These are phyloP conservation scores for Monopis laevigella DNA, from an alignment of 2,888 invertebrate species.

Conservation along the genomic window DNA sequence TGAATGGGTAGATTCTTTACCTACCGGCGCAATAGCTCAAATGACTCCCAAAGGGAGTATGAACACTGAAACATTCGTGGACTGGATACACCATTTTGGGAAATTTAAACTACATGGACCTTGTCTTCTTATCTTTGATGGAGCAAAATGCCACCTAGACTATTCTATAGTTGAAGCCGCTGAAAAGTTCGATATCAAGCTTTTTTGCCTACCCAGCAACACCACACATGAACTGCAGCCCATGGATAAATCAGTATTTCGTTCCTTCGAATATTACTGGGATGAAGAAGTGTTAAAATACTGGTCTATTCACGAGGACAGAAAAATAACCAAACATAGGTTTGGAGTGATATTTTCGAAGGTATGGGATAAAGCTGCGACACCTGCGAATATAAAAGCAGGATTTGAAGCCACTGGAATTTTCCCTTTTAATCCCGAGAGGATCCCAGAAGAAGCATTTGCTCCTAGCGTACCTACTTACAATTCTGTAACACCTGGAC, in stretches of 20 bases:
- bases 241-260: background rate
- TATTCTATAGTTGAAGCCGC: conserved; percentile 26
- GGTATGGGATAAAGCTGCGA: conserved; percentile 24
- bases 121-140: conserved; percentile 4
- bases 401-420: conserved; percentile 26
- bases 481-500: conserved; percentile 16
- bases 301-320: conserved; percentile 23
- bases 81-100: conserved; percentile 22
- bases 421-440: conserved; percentile 24
- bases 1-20: too few relatives aligned
- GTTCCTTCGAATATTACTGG: conserved; percentile 23
- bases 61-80: background rate
- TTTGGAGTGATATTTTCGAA: conserved; percentile 23
- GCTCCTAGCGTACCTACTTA: conserved; percentile 21
- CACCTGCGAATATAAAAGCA: conserved; percentile 22
- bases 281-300: conserved; percentile 28
- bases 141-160: conserved; percentile 24
- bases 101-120: conserved; percentile 16
- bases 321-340: conserved; percentile 25
- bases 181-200: conserved; percentile 23
- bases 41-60: background rate
- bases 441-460: conserved; percentile 25
- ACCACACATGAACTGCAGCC: background rate
- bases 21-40: too few relatives aligned
- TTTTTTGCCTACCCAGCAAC: conserved; percentile 30